These are phyloP conservation scores for Tetragonula clypearis DNA, from an alignment of 1,140 invertebrate species.

Conservation along the genomic window DNA sequence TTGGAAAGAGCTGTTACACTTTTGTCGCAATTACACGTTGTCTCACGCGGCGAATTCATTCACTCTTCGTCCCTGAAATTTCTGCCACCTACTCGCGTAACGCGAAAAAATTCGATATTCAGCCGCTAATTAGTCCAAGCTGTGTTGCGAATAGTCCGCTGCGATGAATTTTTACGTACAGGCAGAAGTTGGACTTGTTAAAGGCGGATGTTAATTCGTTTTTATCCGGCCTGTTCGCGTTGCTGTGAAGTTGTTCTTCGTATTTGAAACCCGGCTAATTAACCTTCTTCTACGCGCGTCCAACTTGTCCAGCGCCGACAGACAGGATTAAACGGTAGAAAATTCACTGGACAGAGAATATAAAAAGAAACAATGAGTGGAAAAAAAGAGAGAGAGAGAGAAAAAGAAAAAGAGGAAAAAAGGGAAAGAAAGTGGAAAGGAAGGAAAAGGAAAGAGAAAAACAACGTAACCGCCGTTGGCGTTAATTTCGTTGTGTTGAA, in stretches of 20 bases:
- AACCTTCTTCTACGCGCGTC: neutral
- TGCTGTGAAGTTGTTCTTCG: too few species aligned
- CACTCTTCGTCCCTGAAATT: neutral
- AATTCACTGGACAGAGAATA: neutral
- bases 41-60: too few species aligned
- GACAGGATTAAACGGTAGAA: conserved; percentile 4
- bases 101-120: neutral
- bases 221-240: neutral
- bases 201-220: conserved; percentile 13
- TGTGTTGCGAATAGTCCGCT: neutral
- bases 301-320: neutral
- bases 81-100: too few species aligned
- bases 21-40: neutral
- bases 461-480: neutral
- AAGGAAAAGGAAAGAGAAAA: neutral
- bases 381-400: too few species aligned
- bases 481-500: neutral
- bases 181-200: neutral
- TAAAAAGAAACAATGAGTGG: too few species aligned
- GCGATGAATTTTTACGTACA: neutral
- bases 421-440: neutral
- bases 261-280: conserved; percentile 12
- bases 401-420: neutral
- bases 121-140: neutral
- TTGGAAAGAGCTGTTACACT: too few species aligned